Percentiles rank a stretch among this genome's conserved stretches.
phyloP scores from a whole-genome alignment of 1,140 invertebrate species.

The Drosophila sechellia region DNA sequence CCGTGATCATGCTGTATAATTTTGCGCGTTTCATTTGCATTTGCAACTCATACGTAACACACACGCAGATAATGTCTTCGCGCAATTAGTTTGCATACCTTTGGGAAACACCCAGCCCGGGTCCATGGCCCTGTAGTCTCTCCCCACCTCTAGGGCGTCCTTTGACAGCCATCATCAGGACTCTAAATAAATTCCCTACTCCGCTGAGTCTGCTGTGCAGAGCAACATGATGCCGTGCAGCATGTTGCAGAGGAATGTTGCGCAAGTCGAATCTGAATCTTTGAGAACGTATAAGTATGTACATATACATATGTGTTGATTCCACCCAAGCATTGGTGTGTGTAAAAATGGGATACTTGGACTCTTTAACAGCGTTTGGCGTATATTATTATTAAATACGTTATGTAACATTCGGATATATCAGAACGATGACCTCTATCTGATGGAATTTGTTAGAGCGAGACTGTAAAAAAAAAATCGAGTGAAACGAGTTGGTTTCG shows the following conservation, averaged over 20 bases:
- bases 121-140: neutral
- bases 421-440: too few species aligned
- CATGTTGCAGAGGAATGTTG: slow-evolving; percentile 55
- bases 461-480: too few species aligned
- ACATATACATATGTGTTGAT: too few species aligned
- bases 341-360: too few species aligned
- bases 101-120: neutral
- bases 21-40: slow-evolving; percentile 74
- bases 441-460: too few species aligned
- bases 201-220: slow-evolving; percentile 64
- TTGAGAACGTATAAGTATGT: neutral
- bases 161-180: neutral
- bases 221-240: slow-evolving; percentile 53
- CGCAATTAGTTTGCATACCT: slow-evolving; percentile 58
- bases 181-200: slow-evolving; percentile 41
- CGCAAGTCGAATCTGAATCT: slow-evolving; percentile 44
- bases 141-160: neutral
- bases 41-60: slow-evolving; percentile 69
- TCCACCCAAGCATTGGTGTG: too few species aligned
- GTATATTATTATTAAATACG: too few species aligned
- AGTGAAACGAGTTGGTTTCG: too few species aligned
- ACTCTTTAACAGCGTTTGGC: too few species aligned
- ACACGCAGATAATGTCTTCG: slow-evolving; percentile 45
- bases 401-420: too few species aligned
- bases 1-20: slow-evolving; percentile 71